Base-by-base conservation (phyloP, 2,888 invertebrate species). In the Conus canariensis region DNA sequence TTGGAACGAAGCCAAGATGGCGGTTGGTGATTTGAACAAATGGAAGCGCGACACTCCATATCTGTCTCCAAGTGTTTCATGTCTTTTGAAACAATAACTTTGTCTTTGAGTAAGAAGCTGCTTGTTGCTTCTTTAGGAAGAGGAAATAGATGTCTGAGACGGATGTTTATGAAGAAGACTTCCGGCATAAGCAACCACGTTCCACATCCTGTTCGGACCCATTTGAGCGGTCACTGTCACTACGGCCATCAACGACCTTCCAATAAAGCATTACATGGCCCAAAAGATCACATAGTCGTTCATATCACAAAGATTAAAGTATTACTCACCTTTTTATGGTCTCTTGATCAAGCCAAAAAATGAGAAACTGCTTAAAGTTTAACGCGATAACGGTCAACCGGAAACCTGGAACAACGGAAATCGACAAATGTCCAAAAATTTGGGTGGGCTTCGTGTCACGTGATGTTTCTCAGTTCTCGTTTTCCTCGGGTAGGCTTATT, bases 91-190 rank as follows among this genome's bases (percentile, higher is more conserved):
- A 56, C 67, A 45, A n/a, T 64, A 14, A 74, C 10, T 58, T 74
- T 56, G 58, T 74, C 56, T 74, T 22, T 56, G 22, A 74, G 3
- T 30, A n/a, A 16, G 67, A 58, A 60, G 22, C 59, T 74, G 64
- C 58, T 25, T 86, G 85, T 14, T 89, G 85, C 70, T 85, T 83
- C 70, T 89, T 85, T 58, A 91, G 89, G 90, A 90, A 94, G 93
- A 94, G 94, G 95, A 95, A 95, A 95, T 94, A 92, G 94, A 93
- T 93, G 94, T 94, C 94, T 94, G 94, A 94, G 93, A 93, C 93
- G 93, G 93, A 92, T 92, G 92, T 94, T 94, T 92, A 93, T 93
- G 93, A 92, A 93, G 93, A 94, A 95, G 94, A 94, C 94, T 95
- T 94, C 95, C 94, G 95, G 94, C 94, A 93, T 91, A 90, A 87